Base-by-base conservation (phyloP, 2,797 vertebrate genomes). In the Lemur catta region DNA sequence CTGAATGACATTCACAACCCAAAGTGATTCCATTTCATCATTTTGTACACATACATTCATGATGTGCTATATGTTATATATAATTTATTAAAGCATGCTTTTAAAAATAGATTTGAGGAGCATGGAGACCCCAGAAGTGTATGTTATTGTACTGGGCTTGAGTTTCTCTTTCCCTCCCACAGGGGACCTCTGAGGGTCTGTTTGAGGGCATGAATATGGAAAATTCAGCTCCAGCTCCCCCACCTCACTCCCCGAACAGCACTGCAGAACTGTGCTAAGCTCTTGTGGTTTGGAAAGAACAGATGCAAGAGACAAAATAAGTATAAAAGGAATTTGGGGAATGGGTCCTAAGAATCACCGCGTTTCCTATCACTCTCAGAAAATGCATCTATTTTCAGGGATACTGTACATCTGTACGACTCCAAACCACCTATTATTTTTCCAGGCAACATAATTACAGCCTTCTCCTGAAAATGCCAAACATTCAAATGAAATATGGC, bases 371-470 rank as follows among this genome's bases (percentile, higher is more conserved):
- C 97, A 96, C 96, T 96, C 89, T 96, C 94, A 94, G 97, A 98
- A 96, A 97, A 87, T 22, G 35, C 82, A 28, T 92, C 85, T 91
- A 92, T 96, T 97, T 98, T 97, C 93, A 91, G 96, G 87, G 94
- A 97, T 93, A 82, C 90, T 22, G 75, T 97, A 97, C 98, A 98
- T 98, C 98, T 98, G 97, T 89, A 97, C 95, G 94, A 94, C 97
- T 98, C 84, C 96, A 97, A 97, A 94, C 94, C 75, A 91, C 93
- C 97, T 98, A 97, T 98, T 98, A 98, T 98, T 98, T 97, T 98
- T 94, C 94, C 89, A 87, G 97, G 98, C 93, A 97, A 93, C 94
- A 78, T 98, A 98, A 98, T 98, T 98, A 98, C 85, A 97, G 97
- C 93, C 84, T 98, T 98, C 96, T 97, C 57, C 79, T 94, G 84